Evolutionary conservation across 2,113 vertebrate species (phyloP), one percentile per base, ranked within the genome.

Genomic region (Dicrurus megarhynchus): DNA sequence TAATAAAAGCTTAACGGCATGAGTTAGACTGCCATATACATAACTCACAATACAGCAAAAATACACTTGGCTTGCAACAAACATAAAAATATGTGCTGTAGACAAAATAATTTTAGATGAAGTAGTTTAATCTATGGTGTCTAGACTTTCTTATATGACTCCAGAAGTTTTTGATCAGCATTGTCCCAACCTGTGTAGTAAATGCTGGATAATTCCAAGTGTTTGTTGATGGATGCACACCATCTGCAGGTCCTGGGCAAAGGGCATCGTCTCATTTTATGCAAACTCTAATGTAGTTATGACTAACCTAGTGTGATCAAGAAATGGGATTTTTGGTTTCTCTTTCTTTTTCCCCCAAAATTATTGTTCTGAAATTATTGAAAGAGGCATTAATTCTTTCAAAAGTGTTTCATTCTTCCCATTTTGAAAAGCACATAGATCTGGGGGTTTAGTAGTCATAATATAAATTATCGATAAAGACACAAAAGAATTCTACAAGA

Each of bases 71-170:
- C n/a, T 24, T 90, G 55, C 79, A 83, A n/a, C 17, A 79, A 60
- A 53, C 28, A 16, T 64, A 47, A 47, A 73, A 84, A 69, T 20
- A 32, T 2, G 10, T 20, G 6, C 13, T 59, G 30, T 64, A 59
- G 39, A 28, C 23, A 77, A 86, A 76, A 63, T 64, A 16, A 60
- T 90, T 97, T 80, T 74, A 75, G 50, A 90, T 79, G 1, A 67
- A 83, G n/a, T 57, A 59, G 82, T 33, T 77, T 95, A 77, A 87
- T 95, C 78, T 96, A 55, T 61, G 50, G 44, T 87, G 60, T 94
- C 89, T 98, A 90, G 90, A 85, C 75, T 30, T 92, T 92, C 79
- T 89, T 83, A 84, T 33, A 46, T 95, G 89, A 87, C 90, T 93
- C 26, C 52, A 81, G 68, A 96, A 79, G 41, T 47, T 68, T 95